Percentiles rank a stretch among this genome's conserved stretches.
Conservation (phyloP, 1,140 invertebrate species). For the Megalonaias nervosa region DNA sequence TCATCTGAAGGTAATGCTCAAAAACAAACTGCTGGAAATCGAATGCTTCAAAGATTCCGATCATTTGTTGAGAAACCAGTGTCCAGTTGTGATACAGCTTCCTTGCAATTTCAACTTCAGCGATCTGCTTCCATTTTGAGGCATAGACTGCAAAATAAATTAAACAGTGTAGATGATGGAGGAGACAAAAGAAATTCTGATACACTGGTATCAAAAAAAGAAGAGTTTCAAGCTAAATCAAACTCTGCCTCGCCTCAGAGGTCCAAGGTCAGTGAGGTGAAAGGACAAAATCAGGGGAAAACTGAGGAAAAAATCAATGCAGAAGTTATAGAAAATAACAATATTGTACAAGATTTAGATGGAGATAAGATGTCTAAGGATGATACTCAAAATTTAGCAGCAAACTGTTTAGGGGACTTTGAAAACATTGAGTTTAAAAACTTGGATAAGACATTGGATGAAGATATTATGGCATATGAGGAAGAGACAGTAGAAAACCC, state of each 20-base stretch:
- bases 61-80: constrained; percentile 25
- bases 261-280: no score
- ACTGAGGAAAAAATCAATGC: not conserved
- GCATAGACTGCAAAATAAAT: not conserved
- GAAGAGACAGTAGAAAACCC: not conserved
- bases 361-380: not conserved
- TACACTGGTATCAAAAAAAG: no score
- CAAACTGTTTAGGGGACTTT: not conserved
- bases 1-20: constrained; percentile 24
- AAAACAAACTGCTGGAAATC: constrained; percentile 4
- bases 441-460: constrained; percentile 28
- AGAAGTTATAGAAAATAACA: not conserved
- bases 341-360: not conserved
- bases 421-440: constrained; percentile 14
- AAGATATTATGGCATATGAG: constrained; percentile 28
- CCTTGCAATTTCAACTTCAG: constrained; percentile 18
- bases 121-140: constrained; percentile 29
- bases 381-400: constrained; percentile 8
- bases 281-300: no score
- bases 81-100: constrained; percentile 24
- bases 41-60: constrained; percentile 23
- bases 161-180: no score
- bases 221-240: no score
- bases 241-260: no score
- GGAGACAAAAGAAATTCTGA: no score